Evolutionary conservation across 1,140 invertebrate species (phyloP).

Genomic region (Drosophila sturtevanti): DNA sequence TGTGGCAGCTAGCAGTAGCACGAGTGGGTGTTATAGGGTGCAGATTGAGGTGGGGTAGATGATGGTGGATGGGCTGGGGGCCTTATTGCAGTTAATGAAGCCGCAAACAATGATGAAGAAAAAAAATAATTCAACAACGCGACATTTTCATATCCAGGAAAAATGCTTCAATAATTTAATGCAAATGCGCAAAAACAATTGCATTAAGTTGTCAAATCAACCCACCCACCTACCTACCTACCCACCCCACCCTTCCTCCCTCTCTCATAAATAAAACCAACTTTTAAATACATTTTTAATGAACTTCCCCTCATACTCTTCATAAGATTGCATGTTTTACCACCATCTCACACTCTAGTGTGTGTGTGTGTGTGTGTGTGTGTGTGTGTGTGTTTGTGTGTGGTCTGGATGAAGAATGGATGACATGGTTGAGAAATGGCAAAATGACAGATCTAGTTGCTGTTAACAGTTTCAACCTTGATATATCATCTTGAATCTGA

Average conservation of each 20-base stretch:
- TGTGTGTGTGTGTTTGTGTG: not conserved
- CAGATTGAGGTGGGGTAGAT: not conserved
- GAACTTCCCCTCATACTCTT: conserved; percentile 30
- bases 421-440: not conserved
- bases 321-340: conserved; percentile 38
- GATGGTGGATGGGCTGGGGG: too few relatives aligned
- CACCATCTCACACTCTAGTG: not conserved
- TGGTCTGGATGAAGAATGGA: not conserved
- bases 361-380: not conserved
- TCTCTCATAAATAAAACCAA: conserved; percentile 27
- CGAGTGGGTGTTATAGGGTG: not conserved
- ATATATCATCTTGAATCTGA: conserved; percentile 8
- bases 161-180: conserved; percentile 37
- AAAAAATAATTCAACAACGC: not conserved
- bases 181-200: conserved; percentile 49
- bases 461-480: not conserved
- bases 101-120: conserved; percentile 14
- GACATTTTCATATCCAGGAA: not conserved
- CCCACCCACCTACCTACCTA: not conserved
- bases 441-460: conserved; percentile 9
- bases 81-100: conserved; percentile 35
- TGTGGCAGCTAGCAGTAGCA: not conserved
- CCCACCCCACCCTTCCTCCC: not conserved
- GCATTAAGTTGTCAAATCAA: conserved; percentile 28
- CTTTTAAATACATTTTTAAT: conserved; percentile 51